Conservation (phyloP, 2,888 invertebrate genomes). For the Phorcus lineatus region DNA sequence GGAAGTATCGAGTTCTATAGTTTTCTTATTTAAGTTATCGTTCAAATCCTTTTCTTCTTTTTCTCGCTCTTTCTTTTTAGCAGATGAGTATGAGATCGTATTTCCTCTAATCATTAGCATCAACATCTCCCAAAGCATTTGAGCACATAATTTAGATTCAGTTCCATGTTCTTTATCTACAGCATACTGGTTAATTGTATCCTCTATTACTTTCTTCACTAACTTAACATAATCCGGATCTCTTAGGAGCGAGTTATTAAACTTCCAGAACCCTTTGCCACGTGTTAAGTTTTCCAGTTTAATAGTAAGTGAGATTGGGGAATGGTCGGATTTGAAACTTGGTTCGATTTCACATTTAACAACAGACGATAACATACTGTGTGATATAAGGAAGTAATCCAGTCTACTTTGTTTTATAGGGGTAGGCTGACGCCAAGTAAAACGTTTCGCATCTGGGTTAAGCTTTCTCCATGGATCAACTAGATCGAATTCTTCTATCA, state of each 20-base stretch:
- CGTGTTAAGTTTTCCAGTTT: conserved; percentile 10
- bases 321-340: conserved; percentile 25
- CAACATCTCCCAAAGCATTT: too few species aligned
- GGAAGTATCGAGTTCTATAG: too few species aligned
- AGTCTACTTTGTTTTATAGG: conserved; percentile 27
- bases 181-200: too few species aligned
- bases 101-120: too few species aligned
- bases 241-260: conserved; percentile 22
- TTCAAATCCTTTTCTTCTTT: too few species aligned
- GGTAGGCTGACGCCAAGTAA: conserved; percentile 17
- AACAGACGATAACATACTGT: neutral
- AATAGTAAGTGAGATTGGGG: neutral
- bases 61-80: neutral
- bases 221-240: neutral
- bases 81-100: too few species aligned
- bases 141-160: too few species aligned
- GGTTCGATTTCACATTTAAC: conserved; percentile 1
- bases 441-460: neutral
- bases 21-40: too few species aligned
- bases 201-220: neutral
- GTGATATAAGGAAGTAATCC: conserved; percentile 24
- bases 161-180: too few species aligned
- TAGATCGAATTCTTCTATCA: conserved; percentile 22
- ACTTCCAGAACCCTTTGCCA: conserved; percentile 31
- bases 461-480: conserved; percentile 16